Evolutionary conservation across 2,888 invertebrate species (phyloP), one percentile per base, ranked within the genome.

Genomic region (Saturnia pavonia): DNA sequence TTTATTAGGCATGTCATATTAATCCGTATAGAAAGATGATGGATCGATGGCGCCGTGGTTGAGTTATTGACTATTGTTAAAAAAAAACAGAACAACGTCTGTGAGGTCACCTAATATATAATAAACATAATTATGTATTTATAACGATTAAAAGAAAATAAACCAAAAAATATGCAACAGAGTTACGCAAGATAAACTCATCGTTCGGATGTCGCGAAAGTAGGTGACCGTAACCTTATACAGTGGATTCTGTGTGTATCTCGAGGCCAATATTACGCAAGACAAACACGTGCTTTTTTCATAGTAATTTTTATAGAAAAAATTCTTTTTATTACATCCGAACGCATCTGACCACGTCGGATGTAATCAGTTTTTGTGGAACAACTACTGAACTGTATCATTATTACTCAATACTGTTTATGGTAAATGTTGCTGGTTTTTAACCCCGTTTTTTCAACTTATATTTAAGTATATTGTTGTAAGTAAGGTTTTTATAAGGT

Each of bases 301-400:
- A 73, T 72, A 71, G 71, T 65, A 67, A 63, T 68, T 72, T 45
- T 71, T 74, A 70, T 48, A 69, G 71, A 77, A 73, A 77, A 76
- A 75, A 73, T 75, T 75, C 70, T 76, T 76, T 73, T 60, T 72
- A 73, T 72, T 69, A 71, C 73, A 68, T 69, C 73, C 43, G 63
- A 69, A 22, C 51, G 19, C 51, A 48, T 19, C 40, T 69, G 65
- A 65, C 51, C 69, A 65, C 51, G 48, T 75, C 78, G 72, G 73
- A 72, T 77, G 73, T 71, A 42, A 76, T 76, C 75, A 45, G 70
- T 78, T 78, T 80, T 80, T 80, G 67, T 75, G 54, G 42, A 63
- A n/a, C 60, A 77, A 40, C 67, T 66, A 73, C 57, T 79, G 80
- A 80, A 78, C 79, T 74, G 72, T 70, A 72, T 12, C 65, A 6